These are phyloP conservation scores for Petrolisthes manimaculis DNA, from an alignment of 2,888 invertebrate genomes.

Conservation along the genomic window DNA sequence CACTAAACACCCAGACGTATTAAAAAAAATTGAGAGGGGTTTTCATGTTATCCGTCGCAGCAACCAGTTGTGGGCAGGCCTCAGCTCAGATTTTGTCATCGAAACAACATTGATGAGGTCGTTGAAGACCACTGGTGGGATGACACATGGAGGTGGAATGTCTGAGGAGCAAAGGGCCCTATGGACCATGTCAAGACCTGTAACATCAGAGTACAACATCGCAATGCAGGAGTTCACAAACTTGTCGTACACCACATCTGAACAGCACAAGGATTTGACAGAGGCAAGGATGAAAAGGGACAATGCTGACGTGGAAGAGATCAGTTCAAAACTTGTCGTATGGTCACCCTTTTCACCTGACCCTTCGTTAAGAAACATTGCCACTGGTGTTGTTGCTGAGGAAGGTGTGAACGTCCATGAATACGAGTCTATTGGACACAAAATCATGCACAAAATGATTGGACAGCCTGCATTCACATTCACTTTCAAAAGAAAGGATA, in stretches of 20 bases:
- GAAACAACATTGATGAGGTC: conserved; percentile 5
- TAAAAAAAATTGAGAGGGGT: not conserved
- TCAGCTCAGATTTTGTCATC: conserved; percentile 14
- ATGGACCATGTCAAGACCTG: conserved; percentile 16
- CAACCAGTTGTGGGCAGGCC: not conserved
- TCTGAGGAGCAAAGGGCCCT: conserved; percentile 9
- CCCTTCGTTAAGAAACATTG: too few species aligned
- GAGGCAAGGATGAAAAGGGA: conserved; percentile 22
- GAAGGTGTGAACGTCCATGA: too few species aligned
- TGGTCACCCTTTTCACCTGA: too few species aligned
- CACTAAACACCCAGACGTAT: conserved; percentile 15
- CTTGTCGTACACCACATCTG: conserved; percentile 2
- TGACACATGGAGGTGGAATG: conserved; percentile 20
- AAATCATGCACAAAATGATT: too few species aligned
- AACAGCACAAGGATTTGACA: conserved; percentile 18
- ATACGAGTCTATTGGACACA: too few species aligned
- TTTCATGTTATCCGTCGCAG: conserved; percentile 21
- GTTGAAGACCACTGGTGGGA: conserved; percentile 4
- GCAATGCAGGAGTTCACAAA: conserved; percentile 26
- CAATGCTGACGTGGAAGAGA: conserved; percentile 11
- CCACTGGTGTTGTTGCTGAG: too few species aligned
- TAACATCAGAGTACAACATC: conserved; percentile 25
- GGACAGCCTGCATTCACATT: too few species aligned
- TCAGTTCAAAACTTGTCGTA: conserved; percentile 25
- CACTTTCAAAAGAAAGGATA: too few species aligned